Evolutionary conservation across 2,113 vertebrate genomes (phyloP).

Genomic region (Martes martes): DNA sequence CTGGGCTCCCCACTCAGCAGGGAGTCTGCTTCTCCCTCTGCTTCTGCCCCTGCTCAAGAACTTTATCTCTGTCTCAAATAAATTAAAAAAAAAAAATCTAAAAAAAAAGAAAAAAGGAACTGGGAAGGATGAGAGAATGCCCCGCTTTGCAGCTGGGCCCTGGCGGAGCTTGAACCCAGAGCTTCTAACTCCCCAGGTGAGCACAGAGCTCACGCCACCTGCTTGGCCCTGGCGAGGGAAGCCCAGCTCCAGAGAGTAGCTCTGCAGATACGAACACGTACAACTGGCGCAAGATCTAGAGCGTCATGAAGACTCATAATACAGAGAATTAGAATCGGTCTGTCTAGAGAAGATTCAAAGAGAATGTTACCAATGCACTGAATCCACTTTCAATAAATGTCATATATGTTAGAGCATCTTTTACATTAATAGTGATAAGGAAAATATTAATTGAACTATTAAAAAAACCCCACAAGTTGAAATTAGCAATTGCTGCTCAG

Average conservation of each 20-base stretch:
- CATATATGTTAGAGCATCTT: neutral
- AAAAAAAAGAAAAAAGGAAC: neutral
- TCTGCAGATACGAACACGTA: neutral
- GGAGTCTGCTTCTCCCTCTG: neutral
- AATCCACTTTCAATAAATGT: neutral
- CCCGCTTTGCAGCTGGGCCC: neutral
- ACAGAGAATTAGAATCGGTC: neutral
- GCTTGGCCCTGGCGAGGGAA: neutral
- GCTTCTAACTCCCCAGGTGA: no score
- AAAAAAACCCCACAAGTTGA: neutral
- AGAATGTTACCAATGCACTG: neutral
- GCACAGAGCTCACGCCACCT: neutral
- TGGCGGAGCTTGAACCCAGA: neutral
- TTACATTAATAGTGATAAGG: neutral
- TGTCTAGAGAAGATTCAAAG: neutral
- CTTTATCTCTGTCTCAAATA: neutral
- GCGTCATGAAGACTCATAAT: neutral
- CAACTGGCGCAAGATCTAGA: neutral
- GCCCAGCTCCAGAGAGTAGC: neutral
- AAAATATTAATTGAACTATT: neutral
- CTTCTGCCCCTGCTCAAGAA: neutral
- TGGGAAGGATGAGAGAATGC: neutral
- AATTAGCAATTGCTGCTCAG: neutral
- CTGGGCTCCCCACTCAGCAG: neutral
- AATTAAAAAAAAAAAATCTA: neutral